Conservation (phyloP, 2,797 vertebrate genomes). For the Poeciliopsis paucimaculata region DNA sequence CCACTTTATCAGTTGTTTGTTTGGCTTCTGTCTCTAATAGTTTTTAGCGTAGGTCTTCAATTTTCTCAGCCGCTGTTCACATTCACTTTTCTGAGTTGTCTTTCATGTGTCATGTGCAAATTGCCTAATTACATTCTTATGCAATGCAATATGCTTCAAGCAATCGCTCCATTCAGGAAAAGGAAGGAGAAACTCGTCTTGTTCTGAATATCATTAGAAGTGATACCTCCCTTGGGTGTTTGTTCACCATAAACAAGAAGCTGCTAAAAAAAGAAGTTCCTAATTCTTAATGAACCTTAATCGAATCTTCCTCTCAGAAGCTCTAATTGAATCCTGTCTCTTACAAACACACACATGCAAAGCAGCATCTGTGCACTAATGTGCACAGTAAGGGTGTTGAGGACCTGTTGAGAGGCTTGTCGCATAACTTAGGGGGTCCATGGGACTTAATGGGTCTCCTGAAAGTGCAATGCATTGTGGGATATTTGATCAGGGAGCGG, state of each 20-base stretch:
- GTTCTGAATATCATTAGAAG: conserved; percentile 59
- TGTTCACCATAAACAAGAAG: conserved; percentile 57
- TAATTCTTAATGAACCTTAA: conserved; percentile 56
- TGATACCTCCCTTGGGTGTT: conserved; percentile 49
- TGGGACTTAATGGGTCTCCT: conserved; percentile 52
- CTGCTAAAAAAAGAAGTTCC: conserved; percentile 55
- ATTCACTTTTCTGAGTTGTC: neutral
- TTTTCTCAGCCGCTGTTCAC: neutral
- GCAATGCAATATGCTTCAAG: conserved; percentile 5
- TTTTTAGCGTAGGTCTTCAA: neutral
- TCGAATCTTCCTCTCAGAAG: conserved; percentile 57
- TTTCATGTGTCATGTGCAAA: conserved; percentile 26
- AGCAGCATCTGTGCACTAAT: conserved; percentile 6
- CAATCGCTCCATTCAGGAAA: conserved; percentile 6
- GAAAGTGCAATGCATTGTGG: conserved; percentile 53
- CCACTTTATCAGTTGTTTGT: conserved; percentile 6
- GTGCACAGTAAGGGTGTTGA: conserved; percentile 23
- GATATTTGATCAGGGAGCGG: conserved; percentile 45
- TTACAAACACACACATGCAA: conserved; percentile 21
- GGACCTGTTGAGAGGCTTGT: conserved; percentile 55
- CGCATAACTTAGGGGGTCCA: conserved; percentile 33
- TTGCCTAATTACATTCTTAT: conserved; percentile 8
- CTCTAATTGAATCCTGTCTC: conserved; percentile 66
- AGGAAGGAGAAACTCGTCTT: neutral
- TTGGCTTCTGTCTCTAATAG: neutral